Conservation (phyloP, 2,888 invertebrate species). For the Drosophila koepferae region DNA sequence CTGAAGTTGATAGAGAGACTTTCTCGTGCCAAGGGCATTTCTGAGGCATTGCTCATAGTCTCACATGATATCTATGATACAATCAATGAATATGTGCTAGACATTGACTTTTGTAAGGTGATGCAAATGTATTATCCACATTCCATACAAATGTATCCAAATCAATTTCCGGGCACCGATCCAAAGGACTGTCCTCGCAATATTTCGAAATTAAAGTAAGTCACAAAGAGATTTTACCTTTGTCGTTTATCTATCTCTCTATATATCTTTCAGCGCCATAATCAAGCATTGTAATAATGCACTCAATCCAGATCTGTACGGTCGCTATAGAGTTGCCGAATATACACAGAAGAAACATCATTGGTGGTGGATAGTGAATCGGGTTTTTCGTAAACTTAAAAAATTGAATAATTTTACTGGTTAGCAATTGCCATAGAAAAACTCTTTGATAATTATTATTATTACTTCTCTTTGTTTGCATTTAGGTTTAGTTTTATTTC, state of each 20-base stretch:
- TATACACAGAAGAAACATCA: conserved; percentile 99
- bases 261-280: conserved; percentile 88
- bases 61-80: conserved; percentile 97
- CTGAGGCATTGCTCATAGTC: conserved; percentile 94
- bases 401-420: conserved; percentile 92
- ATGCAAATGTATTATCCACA: conserved; percentile 95
- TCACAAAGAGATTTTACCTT: background rate
- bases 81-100: conserved; percentile 94
- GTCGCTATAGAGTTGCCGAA: conserved; percentile 97
- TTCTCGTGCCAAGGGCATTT: conserved; percentile 94
- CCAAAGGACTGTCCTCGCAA: conserved; percentile 96
- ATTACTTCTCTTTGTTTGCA: conserved; percentile 26
- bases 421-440: conserved; percentile 20
- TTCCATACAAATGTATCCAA: conserved; percentile 96
- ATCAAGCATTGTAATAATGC: conserved; percentile 95
- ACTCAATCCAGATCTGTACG: conserved; percentile 95
- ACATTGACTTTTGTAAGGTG: conserved; percentile 96
- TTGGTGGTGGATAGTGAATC: conserved; percentile 99
- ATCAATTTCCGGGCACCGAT: conserved; percentile 96
- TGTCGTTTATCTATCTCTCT: background rate
- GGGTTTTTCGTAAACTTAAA: conserved; percentile 95
- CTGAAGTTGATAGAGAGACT: conserved; percentile 95
- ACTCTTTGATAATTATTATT: background rate
- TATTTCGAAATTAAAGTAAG: conserved; percentile 91
- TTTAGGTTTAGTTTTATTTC: conserved; percentile 92